phyloP scores from a whole-genome alignment of 2,113 vertebrate genomes.

The Recurvirostra avosetta region DNA sequence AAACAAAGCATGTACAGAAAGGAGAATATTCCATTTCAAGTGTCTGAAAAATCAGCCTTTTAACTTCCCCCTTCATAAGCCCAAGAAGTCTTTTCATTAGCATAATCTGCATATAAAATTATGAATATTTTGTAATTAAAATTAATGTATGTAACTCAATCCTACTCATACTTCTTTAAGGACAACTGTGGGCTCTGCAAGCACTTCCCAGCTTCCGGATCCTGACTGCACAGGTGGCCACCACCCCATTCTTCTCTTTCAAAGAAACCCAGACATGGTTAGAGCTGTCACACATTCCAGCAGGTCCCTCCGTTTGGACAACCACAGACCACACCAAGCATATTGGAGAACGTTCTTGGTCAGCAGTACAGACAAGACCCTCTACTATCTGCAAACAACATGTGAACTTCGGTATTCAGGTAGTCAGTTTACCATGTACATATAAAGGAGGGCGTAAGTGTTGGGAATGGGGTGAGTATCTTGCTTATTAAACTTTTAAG shows the following conservation, averaged over 20 bases:
- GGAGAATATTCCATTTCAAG: neutral
- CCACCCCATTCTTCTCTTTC: neutral
- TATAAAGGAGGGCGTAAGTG: neutral
- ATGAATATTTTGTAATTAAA: neutral
- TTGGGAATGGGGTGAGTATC: neutral
- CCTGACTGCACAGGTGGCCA: neutral
- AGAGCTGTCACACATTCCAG: neutral
- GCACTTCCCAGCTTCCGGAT: neutral
- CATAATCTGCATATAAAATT: neutral
- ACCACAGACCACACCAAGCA: neutral
- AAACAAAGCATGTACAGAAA: neutral
- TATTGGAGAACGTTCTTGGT: neutral
- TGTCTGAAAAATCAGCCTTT: neutral
- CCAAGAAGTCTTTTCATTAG: neutral
- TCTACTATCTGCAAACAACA: neutral
- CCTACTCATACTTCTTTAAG: neutral
- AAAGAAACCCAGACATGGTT: neutral
- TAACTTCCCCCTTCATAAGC: neutral
- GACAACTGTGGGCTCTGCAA: neutral
- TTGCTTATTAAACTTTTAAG: neutral
- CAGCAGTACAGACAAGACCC: neutral
- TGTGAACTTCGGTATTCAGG: neutral
- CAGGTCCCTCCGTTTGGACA: neutral
- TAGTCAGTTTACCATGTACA: neutral
- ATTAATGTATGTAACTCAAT: neutral